Evolutionary conservation across 2,888 invertebrate genomes (phyloP).

Genomic region (Perizoma affinitatum): DNA sequence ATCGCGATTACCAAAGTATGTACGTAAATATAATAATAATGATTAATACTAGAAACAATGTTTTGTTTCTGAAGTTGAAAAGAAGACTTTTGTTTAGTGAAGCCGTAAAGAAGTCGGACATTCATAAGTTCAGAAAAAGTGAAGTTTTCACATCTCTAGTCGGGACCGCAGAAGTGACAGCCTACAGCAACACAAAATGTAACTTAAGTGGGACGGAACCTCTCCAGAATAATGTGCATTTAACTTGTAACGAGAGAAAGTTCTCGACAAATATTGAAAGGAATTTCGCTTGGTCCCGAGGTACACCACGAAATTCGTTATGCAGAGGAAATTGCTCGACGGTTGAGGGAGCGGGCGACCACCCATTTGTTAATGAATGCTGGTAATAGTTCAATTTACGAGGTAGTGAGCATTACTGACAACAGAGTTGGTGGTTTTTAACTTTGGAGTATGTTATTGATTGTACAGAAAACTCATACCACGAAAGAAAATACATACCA

Average conservation of each 20-base stretch:
- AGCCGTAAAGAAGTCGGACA: no score
- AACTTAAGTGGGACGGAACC: slow-evolving; percentile 40
- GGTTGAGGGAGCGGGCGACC: slow-evolving; percentile 46
- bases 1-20: no score
- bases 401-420: no score
- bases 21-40: no score
- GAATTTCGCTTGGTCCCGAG: slow-evolving; percentile 44
- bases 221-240: slow-evolving; percentile 53
- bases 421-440: no score
- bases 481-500: no score
- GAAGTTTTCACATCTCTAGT: slow-evolving; percentile 10
- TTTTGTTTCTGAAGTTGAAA: no score
- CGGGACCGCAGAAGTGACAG: slow-evolving; percentile 19
- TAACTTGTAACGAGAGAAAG: slow-evolving; percentile 57
- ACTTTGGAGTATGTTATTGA: no score
- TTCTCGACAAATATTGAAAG: slow-evolving; percentile 55
- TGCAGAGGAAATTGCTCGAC: slow-evolving; percentile 57
- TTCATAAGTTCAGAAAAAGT: no score
- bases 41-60: no score
- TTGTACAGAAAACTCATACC: no score
- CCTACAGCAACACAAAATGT: slow-evolving; percentile 29
- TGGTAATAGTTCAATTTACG: slow-evolving; percentile 16
- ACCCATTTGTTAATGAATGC: slow-evolving; percentile 39
- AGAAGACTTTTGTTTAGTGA: no score
- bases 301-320: slow-evolving; percentile 56